Evolutionary conservation across 2,888 invertebrate genomes (phyloP), one percentile per base, ranked within the genome.

Genomic region (Euproctis similis): DNA sequence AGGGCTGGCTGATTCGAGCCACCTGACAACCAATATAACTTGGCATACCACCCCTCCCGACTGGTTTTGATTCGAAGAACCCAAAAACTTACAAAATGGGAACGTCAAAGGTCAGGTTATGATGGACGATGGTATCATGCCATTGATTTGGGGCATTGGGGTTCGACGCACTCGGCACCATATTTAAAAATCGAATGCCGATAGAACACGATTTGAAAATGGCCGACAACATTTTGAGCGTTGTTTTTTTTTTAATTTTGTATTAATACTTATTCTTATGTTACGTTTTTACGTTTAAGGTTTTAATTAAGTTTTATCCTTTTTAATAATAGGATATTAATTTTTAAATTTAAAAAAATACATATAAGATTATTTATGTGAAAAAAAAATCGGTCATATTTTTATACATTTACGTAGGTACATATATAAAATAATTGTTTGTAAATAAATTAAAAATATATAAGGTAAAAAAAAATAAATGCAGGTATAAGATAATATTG

Each of bases 91-190:
- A 45, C n/a, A n/a, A 45, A 43, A 48, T 38, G 46, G 52, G 46
- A 46, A 48, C 30, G 28, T 42, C 39, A 39, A 45, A 46, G 73
- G 18, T 68, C 75, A 48, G 11, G 30, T 33, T 55, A 60, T 48
- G 55, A 41, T 74, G 73, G 78, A 46, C 58, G 49, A 43, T 53
- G 52, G 53, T 68, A 65, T 67, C 67, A 59, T 58, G 59, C 41
- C 65, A 70, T 67, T 63, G 64, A 53, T 72, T 60, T 57, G 58
- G 76, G 69, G 77, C 74, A 73, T 60, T 57, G 58, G 76, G 69
- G 77, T 74, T 78, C 78, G 70, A 61, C 76, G 81, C 74, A 77
- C 77, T 76, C 72, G 58, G 58, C 66, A 72, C 68, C 72, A 75
- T 76, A 65, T 76, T 78, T 73, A 64, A 77, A 47, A 73, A 78